Percentiles rank a stretch among this genome's conserved stretches.
These are phyloP conservation scores for Vanessa cardui DNA, from an alignment of 2,888 invertebrate species.

Conservation along the genomic window DNA sequence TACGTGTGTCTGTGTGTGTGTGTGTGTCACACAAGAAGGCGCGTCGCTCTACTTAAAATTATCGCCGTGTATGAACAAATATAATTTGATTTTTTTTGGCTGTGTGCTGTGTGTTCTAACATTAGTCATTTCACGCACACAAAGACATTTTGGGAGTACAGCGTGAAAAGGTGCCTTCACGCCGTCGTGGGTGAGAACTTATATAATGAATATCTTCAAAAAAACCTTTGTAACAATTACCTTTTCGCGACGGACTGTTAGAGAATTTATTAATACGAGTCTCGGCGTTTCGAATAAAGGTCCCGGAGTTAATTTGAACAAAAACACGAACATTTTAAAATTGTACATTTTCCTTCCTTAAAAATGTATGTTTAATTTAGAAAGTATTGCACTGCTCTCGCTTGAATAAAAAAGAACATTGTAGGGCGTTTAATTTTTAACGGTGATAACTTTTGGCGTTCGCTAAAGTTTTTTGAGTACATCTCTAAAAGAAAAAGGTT, in stretches of 20 bases:
- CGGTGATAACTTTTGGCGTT: neutral
- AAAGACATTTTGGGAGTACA: no score
- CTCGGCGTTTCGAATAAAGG: neutral
- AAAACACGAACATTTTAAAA: conserved; percentile 2
- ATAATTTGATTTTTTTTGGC: no score
- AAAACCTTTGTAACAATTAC: neutral
- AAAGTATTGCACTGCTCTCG: conserved; percentile 2
- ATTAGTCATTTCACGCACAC: no score
- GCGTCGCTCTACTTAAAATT: no score
- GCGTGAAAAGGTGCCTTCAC: no score
- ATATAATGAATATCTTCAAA: no score
- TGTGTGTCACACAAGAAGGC: no score
- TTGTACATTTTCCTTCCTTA: conserved; percentile 8
- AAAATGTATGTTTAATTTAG: conserved; percentile 13
- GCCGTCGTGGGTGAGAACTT: neutral
- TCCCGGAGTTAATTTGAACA: neutral
- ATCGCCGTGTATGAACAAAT: no score
- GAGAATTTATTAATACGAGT: neutral
- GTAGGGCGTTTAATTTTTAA: conserved; percentile 2
- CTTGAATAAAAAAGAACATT: neutral
- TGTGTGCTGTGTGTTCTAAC: no score
- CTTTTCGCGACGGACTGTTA: neutral
- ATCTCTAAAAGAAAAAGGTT: neutral
- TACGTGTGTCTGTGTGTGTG: no score
- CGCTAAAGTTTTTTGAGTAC: neutral